phyloP scores from a whole-genome alignment of 2,113 vertebrate species.

The Ailurus styani region DNA sequence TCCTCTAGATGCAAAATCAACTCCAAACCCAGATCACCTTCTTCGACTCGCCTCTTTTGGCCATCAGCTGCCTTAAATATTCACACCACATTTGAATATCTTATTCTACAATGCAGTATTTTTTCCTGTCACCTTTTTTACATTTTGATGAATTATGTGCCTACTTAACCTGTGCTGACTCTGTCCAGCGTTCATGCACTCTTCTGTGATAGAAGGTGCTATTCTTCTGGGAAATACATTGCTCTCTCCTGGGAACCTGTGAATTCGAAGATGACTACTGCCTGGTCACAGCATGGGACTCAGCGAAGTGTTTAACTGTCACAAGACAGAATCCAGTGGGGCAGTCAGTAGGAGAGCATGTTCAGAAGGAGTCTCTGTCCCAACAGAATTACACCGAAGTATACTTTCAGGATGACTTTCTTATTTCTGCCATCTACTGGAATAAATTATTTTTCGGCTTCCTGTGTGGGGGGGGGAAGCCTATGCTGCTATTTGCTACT shows the following conservation, averaged over 20 bases:
- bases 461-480: too few species aligned
- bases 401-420: too few species aligned
- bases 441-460: constrained; percentile 82
- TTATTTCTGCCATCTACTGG: constrained; percentile 68
- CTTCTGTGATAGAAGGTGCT: constrained; percentile 28
- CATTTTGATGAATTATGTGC: constrained; percentile 39
- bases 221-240: background rate
- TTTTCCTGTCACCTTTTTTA: constrained; percentile 50
- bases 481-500: background rate
- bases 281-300: background rate
- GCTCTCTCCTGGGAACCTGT: background rate
- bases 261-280: constrained; percentile 19
- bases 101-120: constrained; percentile 52
- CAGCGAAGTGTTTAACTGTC: background rate
- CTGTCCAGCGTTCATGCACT: constrained; percentile 16
- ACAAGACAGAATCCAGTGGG: background rate
- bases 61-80: constrained; percentile 70
- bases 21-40: constrained; percentile 65
- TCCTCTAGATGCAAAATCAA: constrained; percentile 63
- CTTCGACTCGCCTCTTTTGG: constrained; percentile 42
- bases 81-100: constrained; percentile 49
- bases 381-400: constrained; percentile 30
- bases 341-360: background rate
- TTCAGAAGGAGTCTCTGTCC: constrained; percentile 36
- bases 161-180: constrained; percentile 58